These are phyloP conservation scores for Poeciliopsis gracilis DNA, from an alignment of 2,797 vertebrate species.

Conservation along the genomic window DNA sequence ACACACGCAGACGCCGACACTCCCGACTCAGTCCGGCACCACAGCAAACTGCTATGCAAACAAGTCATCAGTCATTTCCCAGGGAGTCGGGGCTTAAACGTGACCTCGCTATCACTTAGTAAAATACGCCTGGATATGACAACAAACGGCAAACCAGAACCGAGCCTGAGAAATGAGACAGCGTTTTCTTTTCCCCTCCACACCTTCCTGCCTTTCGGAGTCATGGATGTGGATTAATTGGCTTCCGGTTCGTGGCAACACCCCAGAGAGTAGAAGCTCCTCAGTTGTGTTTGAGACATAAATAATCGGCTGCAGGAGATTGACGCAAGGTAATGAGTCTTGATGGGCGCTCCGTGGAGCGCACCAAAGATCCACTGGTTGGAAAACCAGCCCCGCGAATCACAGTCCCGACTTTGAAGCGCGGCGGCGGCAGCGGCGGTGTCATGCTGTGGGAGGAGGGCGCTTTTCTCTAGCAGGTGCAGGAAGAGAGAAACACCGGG, in stretches of 20 bases:
- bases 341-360: neutral
- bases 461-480: neutral
- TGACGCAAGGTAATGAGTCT: neutral
- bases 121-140: slow-evolving; percentile 14
- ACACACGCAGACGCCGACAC: slow-evolving; percentile 3
- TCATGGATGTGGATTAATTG: slow-evolving; percentile 26
- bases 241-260: slow-evolving; percentile 5
- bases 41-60: neutral
- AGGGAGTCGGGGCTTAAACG: neutral
- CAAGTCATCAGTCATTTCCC: neutral
- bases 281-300: slow-evolving; percentile 12
- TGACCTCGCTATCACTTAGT: neutral
- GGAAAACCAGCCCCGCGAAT: neutral
- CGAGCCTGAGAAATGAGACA: neutral
- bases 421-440: neutral
- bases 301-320: slow-evolving; percentile 4
- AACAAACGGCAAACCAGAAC: slow-evolving; percentile 25
- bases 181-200: neutral
- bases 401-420: neutral
- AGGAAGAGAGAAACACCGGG: neutral
- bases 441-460: neutral
- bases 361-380: neutral
- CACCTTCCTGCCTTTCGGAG: neutral
- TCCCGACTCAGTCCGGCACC: neutral
- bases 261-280: slow-evolving; percentile 12